Evolutionary conservation across 2,113 vertebrate species (phyloP).

Genomic region (Bolborhynchus lineola): DNA sequence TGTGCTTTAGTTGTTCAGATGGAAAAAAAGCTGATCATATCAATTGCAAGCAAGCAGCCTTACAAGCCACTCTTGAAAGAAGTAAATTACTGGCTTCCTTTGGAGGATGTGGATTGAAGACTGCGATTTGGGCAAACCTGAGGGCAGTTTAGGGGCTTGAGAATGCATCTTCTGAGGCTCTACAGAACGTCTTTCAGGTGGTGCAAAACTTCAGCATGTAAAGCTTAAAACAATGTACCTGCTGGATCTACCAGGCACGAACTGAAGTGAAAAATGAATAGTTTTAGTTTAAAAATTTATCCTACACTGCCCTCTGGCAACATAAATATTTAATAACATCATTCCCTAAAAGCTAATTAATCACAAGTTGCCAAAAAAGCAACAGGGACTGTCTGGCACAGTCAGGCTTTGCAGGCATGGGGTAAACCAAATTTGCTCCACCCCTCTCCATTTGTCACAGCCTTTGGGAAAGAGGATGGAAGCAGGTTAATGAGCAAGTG

Average conservation of each 20-base stretch:
- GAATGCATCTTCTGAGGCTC: not conserved
- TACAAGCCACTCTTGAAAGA: not conserved
- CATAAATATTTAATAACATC: not conserved
- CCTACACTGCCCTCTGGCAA: not conserved
- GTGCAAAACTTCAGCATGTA: rapidly evolving
- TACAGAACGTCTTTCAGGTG: not conserved
- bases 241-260: not conserved
- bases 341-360: not conserved
- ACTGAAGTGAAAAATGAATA: not conserved
- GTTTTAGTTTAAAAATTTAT: not conserved
- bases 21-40: not conserved
- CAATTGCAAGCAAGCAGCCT: not conserved
- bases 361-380: not conserved
- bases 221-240: not conserved
- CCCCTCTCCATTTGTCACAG: not conserved
- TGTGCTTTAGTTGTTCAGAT: not conserved
- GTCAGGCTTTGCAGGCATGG: not conserved
- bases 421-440: not conserved
- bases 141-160: not conserved
- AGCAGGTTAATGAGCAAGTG: not conserved
- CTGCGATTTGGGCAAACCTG: not conserved
- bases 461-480: not conserved
- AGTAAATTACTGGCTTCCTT: not conserved
- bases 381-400: not conserved
- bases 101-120: not conserved